Evolutionary conservation across 2,113 vertebrate species (phyloP).

Genomic region (Pelusios castaneus): DNA sequence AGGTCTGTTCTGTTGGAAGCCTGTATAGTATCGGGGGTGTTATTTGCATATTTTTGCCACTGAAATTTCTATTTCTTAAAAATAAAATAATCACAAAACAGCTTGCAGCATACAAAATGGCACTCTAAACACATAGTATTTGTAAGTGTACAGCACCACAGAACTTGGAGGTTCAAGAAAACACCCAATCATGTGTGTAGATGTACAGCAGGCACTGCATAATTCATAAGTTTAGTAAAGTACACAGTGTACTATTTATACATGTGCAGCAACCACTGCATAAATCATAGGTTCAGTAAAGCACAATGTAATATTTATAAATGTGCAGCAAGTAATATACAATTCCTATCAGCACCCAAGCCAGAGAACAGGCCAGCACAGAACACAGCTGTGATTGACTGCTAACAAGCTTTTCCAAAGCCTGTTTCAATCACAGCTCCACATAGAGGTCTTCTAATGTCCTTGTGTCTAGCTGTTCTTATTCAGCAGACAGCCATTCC

Average conservation of each 20-base stretch:
- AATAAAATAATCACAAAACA: neutral
- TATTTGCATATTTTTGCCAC: neutral
- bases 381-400: neutral
- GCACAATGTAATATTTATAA: neutral
- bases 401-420: neutral
- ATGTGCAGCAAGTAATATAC: neutral
- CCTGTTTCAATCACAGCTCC: neutral
- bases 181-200: neutral
- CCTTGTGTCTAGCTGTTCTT: neutral
- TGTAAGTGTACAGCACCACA: neutral
- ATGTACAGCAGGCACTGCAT: neutral
- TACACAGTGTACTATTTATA: neutral
- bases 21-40: neutral
- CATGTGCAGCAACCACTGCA: neutral
- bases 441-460: neutral
- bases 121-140: neutral
- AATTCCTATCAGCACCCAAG: neutral
- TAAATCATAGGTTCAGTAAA: neutral
- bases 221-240: neutral
- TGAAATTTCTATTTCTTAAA: neutral
- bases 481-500: neutral
- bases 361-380: neutral
- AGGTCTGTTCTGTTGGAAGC: neutral
- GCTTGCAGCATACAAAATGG: neutral
- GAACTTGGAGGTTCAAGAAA: neutral